Evolutionary conservation across 2,113 vertebrate genomes (phyloP).

Genomic region (Zootoca vivipara): DNA sequence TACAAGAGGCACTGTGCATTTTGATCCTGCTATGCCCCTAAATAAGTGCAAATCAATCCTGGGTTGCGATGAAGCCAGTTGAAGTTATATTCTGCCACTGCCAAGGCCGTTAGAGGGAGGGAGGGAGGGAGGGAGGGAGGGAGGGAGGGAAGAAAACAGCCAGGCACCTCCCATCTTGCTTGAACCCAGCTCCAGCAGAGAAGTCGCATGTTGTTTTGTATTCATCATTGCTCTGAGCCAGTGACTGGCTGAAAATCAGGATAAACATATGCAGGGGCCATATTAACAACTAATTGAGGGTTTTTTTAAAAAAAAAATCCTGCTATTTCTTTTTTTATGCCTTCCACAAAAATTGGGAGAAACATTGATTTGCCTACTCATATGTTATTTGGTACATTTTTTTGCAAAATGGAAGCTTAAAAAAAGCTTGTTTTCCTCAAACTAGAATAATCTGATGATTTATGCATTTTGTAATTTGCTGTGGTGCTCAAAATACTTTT

Average conservation of each 20-base stretch:
- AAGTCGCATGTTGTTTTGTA: background rate
- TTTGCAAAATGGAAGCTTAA: accelerated
- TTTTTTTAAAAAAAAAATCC: too few relatives aligned
- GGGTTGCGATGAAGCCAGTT: background rate
- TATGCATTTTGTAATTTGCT: background rate
- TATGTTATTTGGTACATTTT: background rate
- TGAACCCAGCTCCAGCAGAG: background rate
- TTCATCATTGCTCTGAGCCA: background rate
- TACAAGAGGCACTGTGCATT: background rate
- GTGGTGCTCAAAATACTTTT: background rate
- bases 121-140: background rate
- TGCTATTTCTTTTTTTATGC: background rate
- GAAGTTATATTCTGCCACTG: background rate
- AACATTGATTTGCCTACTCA: background rate
- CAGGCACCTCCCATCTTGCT: background rate
- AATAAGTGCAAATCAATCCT: background rate
- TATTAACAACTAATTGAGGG: background rate
- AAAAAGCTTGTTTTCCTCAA: background rate
- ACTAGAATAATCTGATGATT: background rate
- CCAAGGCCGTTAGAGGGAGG: background rate
- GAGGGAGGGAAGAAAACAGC: background rate
- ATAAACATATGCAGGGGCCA: background rate
- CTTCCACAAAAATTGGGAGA: background rate
- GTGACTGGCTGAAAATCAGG: background rate
- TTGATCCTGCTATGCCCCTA: background rate